A percentile compares a stretch with the other conserved stretches of the same genome.
phyloP scores from a whole-genome alignment of 23 tunicate species.

The Ciona savignyi region DNA sequence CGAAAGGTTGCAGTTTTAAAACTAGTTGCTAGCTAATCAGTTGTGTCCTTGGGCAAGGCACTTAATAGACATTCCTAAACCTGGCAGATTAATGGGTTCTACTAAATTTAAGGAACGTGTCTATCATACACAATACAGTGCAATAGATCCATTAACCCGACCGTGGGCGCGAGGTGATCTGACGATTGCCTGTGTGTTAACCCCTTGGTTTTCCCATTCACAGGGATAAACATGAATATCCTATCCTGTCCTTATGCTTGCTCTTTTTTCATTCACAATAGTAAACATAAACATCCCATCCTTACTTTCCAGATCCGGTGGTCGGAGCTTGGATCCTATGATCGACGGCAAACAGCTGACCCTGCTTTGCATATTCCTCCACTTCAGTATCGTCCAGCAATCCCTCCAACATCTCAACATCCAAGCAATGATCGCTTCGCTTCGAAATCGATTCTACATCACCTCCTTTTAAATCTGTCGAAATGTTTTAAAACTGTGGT shows the following conservation, averaged over 20 bases:
- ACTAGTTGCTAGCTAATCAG: no score
- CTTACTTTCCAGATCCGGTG: slow-evolving; percentile 7
- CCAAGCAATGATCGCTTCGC: slow-evolving; percentile 40
- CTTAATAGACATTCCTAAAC: no score
- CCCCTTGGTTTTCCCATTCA: background rate
- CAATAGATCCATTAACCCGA: no score
- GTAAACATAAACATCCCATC: background rate
- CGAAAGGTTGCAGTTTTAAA: no score
- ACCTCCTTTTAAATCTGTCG: slow-evolving; percentile 3
- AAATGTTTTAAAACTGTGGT: no score
- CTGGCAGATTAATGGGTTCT: no score
- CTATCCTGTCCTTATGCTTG: no score
- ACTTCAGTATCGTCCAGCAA: slow-evolving; percentile 37
- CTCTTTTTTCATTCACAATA: background rate
- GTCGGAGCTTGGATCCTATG: slow-evolving; percentile 11
- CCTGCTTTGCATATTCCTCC: slow-evolving; percentile 4
- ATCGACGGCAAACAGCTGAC: slow-evolving; percentile 37
- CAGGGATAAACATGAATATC: no score
- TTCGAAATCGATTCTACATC: slow-evolving; percentile 8
- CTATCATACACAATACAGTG: no score
- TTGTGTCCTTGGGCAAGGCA: no score
- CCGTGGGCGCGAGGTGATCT: no score
- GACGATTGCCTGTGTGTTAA: background rate
- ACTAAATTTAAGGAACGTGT: no score
- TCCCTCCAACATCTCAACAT: slow-evolving; percentile 29